Base-by-base conservation (phyloP, 2,113 vertebrate genomes). In the Raja brachyura region DNA sequence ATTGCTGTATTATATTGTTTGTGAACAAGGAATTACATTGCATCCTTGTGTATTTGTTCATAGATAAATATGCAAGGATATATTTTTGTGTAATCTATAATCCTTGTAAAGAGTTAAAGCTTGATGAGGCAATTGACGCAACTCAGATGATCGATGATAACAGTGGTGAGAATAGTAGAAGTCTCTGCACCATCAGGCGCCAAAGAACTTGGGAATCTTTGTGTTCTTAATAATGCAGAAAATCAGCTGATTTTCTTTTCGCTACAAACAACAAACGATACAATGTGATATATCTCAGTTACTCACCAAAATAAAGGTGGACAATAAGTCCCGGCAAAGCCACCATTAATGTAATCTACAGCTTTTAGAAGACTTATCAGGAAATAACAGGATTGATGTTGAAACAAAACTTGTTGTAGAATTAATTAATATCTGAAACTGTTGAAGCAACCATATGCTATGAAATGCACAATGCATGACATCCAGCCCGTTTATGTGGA, bases 381-480 rank as follows among this genome's bases (percentile, higher is more conserved):
- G 88, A 90, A 90, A 90, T 90, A 90, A 90, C 88, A 90, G 88
- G 31, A 70, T 18, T 90, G 88, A 31, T 90, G 63, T 16, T 81
- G 88, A 63, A 86, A 86, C 22, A 77, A 66, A 70, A 66, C 88
- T 90, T 90, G 88, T 90, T 70, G 22, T 31, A 90, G 88, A 90
- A 90, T 90, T 70, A 90, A 90, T 90, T 90, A 90, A 70, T 90
- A 90, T 90, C 63, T 90, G 88, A 90, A 90, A 11, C 88, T 70
- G 88, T 48, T 1, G 66, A 22, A 90, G 18, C 63, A 66, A 90
- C 88, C 88, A 90, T 90, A 90, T 90, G 88, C 70, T 90, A 90
- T 90, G 88, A 90, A 90, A 70, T 90, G 22, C 63, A 90, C 66
- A 70, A 90, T 90, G 61, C 54, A 59, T 90, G 22, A 39, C 63